Evolutionary conservation across 2,113 vertebrate species (phyloP).

Genomic region (Hippoglossus stenolepis): DNA sequence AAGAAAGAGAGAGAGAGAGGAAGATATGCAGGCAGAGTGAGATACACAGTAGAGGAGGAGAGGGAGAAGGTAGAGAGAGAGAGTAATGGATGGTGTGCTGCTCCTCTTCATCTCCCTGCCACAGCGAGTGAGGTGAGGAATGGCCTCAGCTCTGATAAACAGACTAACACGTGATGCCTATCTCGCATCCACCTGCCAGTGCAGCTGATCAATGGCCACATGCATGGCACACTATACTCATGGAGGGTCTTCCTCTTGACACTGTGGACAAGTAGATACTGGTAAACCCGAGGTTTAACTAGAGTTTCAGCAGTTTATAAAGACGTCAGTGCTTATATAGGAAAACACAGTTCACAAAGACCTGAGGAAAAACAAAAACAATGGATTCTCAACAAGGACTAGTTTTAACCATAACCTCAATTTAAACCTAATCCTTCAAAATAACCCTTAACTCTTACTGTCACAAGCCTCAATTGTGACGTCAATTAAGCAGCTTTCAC

Average conservation of each 20-base stretch:
- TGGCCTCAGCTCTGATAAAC: conserved; percentile 59
- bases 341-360: no score
- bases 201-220: conserved; percentile 53
- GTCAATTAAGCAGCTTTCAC: no score
- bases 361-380: no score
- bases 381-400: no score
- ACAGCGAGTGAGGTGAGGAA: conserved; percentile 46
- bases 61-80: conserved; percentile 10
- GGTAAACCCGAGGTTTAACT: background rate
- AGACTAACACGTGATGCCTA: conserved; percentile 56
- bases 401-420: background rate
- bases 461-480: no score
- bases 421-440: background rate
- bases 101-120: conserved; percentile 54
- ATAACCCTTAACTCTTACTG: background rate
- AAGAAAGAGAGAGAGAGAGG: background rate
- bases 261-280: background rate
- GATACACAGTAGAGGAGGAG: conserved; percentile 4
- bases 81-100: conserved; percentile 36
- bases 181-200: conserved; percentile 37
- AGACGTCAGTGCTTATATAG: no score
- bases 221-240: background rate
- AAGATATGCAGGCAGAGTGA: background rate
- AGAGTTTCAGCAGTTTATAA: background rate
- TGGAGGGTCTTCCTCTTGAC: background rate